Percentiles rank a stretch among this genome's conserved stretches.
Evolutionary conservation across 1,140 invertebrate species (phyloP).

Genomic region (Goniozus legneri): DNA sequence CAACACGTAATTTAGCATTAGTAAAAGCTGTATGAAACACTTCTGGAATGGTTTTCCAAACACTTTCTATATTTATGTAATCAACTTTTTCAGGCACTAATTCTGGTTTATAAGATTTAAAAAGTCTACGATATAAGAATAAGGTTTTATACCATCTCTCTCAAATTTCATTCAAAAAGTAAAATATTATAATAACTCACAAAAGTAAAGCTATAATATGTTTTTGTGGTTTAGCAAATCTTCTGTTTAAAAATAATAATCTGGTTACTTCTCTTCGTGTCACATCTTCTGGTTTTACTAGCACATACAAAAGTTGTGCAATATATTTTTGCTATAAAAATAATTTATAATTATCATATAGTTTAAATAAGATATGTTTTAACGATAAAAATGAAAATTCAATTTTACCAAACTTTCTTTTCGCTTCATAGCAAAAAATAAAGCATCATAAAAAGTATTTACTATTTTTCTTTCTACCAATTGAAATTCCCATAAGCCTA

Average conservation of each 20-base stretch:
- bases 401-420: slow-evolving; percentile 17
- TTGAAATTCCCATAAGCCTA: slow-evolving; percentile 40
- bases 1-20: slow-evolving; percentile 31
- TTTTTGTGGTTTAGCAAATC: slow-evolving; percentile 25
- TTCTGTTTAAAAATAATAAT: slow-evolving; percentile 26
- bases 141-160: slow-evolving; percentile 4
- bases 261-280: slow-evolving; percentile 38
- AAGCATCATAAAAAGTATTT: slow-evolving; percentile 40
- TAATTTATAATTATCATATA: slow-evolving; percentile 6
- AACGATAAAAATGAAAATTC: not conserved
- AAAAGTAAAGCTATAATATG: slow-evolving; percentile 42
- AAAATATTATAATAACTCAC: slow-evolving; percentile 15
- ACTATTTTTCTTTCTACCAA: slow-evolving; percentile 35
- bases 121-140: slow-evolving; percentile 30
- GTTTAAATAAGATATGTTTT: slow-evolving; percentile 7
- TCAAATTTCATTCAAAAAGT: not conserved
- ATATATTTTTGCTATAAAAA: slow-evolving; percentile 31
- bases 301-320: slow-evolving; percentile 39
- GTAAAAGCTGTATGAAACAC: slow-evolving; percentile 32
- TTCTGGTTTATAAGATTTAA: slow-evolving; percentile 52
- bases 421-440: slow-evolving; percentile 36
- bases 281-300: slow-evolving; percentile 49
- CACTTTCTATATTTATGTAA: slow-evolving; percentile 43
- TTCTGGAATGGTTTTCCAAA: slow-evolving; percentile 43
- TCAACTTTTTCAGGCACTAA: slow-evolving; percentile 46